Percentiles rank a stretch among this genome's conserved stretches.
Conservation (phyloP, 2,888 invertebrate genomes). For the Macrosiphum euphorbiae region DNA sequence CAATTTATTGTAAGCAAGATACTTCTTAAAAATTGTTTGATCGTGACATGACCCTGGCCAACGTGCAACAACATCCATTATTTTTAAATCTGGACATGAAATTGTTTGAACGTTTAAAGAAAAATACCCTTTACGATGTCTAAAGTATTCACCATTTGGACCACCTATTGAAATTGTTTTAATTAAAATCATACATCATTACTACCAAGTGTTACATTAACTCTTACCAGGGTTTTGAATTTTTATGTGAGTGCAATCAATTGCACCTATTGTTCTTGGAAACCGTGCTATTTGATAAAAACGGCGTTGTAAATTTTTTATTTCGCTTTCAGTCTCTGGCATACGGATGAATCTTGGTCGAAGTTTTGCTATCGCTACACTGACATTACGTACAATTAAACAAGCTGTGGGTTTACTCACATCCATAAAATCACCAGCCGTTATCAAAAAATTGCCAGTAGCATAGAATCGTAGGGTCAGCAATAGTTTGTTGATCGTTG, state of each 20-base stretch:
- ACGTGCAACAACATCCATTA: slow-evolving; percentile 58
- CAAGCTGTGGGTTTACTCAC: slow-evolving; percentile 66
- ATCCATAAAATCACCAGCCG: slow-evolving; percentile 65
- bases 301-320: slow-evolving; percentile 47
- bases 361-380: slow-evolving; percentile 59
- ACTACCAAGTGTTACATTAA: neutral
- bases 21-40: slow-evolving; percentile 52
- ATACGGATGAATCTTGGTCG: neutral
- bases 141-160: neutral
- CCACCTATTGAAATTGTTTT: too few relatives aligned
- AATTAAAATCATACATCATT: neutral
- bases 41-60: slow-evolving; percentile 61
- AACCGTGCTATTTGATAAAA: slow-evolving; percentile 66
- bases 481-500: slow-evolving; percentile 42
- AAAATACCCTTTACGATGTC: neutral
- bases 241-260: slow-evolving; percentile 11
- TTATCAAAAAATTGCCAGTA: slow-evolving; percentile 51
- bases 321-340: neutral
- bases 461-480: slow-evolving; percentile 48
- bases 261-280: slow-evolving; percentile 33
- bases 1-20: neutral
- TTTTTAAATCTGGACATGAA: slow-evolving; percentile 65
- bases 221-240: slow-evolving; percentile 13
- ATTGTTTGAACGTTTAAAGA: neutral
- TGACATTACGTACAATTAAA: slow-evolving; percentile 66